These are phyloP conservation scores for Hephaestus fuliginosus DNA, from an alignment of 2,797 vertebrate genomes.

Conservation along the genomic window DNA sequence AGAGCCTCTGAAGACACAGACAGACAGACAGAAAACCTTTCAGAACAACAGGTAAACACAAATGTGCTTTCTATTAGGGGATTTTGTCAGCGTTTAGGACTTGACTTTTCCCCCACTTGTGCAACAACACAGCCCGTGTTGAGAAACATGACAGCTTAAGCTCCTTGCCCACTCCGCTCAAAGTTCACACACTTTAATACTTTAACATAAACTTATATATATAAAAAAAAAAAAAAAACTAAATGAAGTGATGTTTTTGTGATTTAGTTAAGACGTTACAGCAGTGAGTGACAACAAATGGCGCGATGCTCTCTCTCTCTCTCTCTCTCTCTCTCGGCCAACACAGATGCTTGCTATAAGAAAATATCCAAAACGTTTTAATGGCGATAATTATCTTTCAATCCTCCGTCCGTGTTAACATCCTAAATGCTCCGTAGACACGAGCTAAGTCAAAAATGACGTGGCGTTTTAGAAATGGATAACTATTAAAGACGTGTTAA, in stretches of 20 bases:
- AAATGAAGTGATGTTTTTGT: background rate
- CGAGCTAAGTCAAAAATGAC: no score
- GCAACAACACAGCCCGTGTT: conserved; percentile 33
- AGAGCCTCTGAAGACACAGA: conserved; percentile 1
- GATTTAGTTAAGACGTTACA: background rate
- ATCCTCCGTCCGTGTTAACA: background rate
- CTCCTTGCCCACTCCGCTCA: conserved; percentile 19
- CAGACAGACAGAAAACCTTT: background rate
- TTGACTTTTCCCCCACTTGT: background rate
- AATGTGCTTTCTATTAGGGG: background rate
- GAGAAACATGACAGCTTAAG: background rate
- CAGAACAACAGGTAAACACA: background rate
- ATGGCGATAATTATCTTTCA: background rate
- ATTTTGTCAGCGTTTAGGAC: background rate
- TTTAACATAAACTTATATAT: background rate
- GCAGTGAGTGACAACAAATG: background rate
- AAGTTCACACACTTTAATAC: conserved; percentile 27
- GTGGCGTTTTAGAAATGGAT: background rate
- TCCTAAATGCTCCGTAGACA: background rate
- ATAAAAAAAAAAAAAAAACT: no score
- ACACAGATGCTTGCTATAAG: no score
- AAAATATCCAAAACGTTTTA: no score
- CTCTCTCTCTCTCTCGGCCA: no score
- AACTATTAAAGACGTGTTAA: background rate
- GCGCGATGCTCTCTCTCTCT: no score